Percentiles rank a stretch among this genome's conserved stretches.
phyloP scores from a whole-genome alignment of 1,140 invertebrate species.

The Drosophila pectinifera region DNA sequence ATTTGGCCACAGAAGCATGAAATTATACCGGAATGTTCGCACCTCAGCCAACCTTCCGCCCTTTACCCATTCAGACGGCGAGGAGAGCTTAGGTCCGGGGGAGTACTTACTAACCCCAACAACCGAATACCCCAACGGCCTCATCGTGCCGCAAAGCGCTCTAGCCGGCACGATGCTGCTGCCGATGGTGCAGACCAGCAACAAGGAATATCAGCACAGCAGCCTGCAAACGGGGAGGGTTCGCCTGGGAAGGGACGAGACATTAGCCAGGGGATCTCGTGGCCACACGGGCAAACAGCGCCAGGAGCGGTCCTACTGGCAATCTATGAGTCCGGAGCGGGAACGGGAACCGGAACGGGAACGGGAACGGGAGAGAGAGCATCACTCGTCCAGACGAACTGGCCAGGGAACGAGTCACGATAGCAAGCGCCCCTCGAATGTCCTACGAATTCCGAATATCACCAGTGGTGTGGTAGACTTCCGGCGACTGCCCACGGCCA shows the following conservation, averaged over 20 bases:
- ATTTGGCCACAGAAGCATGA: constrained; percentile 4
- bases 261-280: not conserved
- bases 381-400: not conserved
- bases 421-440: not conserved
- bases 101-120: constrained; percentile 8
- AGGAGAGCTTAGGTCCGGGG: constrained; percentile 5
- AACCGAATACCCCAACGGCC: not conserved
- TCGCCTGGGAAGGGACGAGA: not conserved
- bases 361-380: not conserved
- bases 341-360: not conserved
- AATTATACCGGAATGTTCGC: constrained; percentile 7
- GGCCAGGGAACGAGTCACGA: constrained; percentile 8
- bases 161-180: constrained; percentile 3
- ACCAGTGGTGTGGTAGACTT: constrained; percentile 8
- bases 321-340: not conserved
- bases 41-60: constrained; percentile 24
- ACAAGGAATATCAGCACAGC: not conserved
- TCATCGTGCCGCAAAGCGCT: not conserved
- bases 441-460: constrained; percentile 6
- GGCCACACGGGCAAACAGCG: not conserved
- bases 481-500: not conserved
- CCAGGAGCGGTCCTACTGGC: constrained; percentile 2
- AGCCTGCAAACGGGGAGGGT: constrained; percentile 1
- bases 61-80: constrained; percentile 8
- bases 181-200: not conserved